Conservation (phyloP, 2,113 vertebrate species). For the Scomber japonicus region DNA sequence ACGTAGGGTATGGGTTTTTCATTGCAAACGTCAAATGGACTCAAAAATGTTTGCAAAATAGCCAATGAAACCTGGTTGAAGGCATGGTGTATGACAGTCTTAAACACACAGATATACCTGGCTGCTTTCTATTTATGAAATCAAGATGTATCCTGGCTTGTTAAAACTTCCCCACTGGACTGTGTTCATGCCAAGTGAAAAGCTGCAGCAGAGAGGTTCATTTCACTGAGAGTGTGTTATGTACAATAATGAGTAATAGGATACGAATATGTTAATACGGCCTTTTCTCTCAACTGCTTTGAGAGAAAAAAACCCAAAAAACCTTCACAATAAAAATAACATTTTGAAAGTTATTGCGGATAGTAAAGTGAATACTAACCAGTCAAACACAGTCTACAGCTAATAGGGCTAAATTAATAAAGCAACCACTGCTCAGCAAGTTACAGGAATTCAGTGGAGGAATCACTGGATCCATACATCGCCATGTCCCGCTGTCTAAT, state of each 20-base stretch:
- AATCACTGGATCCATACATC: conserved; percentile 6
- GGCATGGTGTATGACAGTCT: not conserved
- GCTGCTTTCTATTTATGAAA: conserved; percentile 2
- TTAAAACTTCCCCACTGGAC: not conserved
- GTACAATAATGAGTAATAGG: not conserved
- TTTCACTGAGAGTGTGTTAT: not conserved
- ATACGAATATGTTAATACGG: conserved; percentile 17
- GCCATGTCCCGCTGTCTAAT: conserved; percentile 14
- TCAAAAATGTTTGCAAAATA: too few relatives aligned
- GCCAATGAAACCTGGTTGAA: not conserved
- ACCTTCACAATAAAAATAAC: not conserved
- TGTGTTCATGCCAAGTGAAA: not conserved
- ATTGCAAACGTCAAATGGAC: not conserved
- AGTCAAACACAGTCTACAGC: conserved; percentile 10
- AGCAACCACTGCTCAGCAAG: not conserved
- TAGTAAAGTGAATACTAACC: conserved; percentile 14
- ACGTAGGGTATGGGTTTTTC: not conserved
- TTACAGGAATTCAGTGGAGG: conserved; percentile 28
- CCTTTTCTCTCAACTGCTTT: not conserved
- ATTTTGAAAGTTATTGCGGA: not conserved
- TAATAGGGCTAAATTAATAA: conserved; percentile 19
- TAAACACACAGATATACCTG: not conserved
- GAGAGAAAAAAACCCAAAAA: not conserved
- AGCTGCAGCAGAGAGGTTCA: conserved; percentile 2
- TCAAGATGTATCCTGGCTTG: conserved; percentile 8